Evolutionary conservation across 2,113 vertebrate genomes (phyloP).

Genomic region (Balaeniceps rex): DNA sequence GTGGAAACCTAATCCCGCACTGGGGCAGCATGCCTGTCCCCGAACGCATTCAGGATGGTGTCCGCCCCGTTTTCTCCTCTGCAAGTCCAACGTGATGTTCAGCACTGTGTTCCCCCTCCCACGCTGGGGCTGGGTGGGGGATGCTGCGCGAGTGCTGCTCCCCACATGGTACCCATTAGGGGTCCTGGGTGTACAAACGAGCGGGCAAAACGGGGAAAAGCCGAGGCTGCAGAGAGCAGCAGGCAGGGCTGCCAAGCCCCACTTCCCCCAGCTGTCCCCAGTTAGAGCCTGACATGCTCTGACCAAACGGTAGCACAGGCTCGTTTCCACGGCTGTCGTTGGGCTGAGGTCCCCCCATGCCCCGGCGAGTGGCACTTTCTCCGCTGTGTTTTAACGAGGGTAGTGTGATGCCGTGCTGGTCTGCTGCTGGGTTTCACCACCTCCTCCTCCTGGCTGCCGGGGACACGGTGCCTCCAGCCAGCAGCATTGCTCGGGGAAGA

Average conservation of each 20-base stretch:
- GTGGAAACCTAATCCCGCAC: neutral
- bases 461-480: neutral
- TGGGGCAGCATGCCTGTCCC: neutral
- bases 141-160: neutral
- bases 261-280: neutral
- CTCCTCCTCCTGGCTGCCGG: neutral
- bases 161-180: neutral
- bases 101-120: rapidly evolving
- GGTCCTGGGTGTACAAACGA: too few species aligned
- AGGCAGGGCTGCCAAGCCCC: neutral
- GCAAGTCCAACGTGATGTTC: rapidly evolving
- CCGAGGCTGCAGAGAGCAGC: neutral
- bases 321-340: rapidly evolving
- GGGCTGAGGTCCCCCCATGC: neutral
- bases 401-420: neutral
- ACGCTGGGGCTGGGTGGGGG: neutral
- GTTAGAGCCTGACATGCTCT: rapidly evolving
- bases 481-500: neutral
- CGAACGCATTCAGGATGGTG: rapidly evolving
- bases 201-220: neutral
- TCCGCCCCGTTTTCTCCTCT: neutral
- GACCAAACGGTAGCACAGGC: neutral
- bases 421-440: neutral
- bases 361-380: neutral
- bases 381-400: neutral